These are phyloP conservation scores for Elegia similella DNA, from an alignment of 2,888 invertebrate species.

Conservation along the genomic window DNA sequence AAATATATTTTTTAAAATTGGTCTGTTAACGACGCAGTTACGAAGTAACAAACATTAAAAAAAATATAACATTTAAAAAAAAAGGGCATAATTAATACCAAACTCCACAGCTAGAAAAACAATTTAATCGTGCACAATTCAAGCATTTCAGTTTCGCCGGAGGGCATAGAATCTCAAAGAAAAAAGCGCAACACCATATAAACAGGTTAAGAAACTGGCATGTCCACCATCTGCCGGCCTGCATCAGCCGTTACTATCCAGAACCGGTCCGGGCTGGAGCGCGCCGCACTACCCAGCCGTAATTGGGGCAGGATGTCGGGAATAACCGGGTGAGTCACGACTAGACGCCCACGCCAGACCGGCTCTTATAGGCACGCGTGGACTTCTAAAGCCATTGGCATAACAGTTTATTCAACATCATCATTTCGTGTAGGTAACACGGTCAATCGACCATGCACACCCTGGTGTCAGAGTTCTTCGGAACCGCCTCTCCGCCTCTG, in stretches of 20 bases:
- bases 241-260: slow-evolving; percentile 2
- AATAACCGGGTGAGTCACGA: slow-evolving; percentile 69
- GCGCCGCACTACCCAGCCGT: slow-evolving; percentile 55
- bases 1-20: no score
- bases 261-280: background rate
- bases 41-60: no score
- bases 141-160: background rate
- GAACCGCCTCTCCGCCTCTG: no score
- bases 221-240: background rate
- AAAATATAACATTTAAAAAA: no score
- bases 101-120: background rate
- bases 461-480: no score
- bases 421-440: no score
- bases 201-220: slow-evolving; percentile 3
- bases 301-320: slow-evolving; percentile 73
- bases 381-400: no score
- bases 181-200: slow-evolving; percentile 12
- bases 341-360: slow-evolving; percentile 37
- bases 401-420: no score
- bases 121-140: background rate
- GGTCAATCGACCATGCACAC: no score
- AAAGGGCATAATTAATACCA: background rate
- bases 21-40: no score
- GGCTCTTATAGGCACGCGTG: slow-evolving; percentile 2
- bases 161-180: slow-evolving; percentile 1